phyloP scores from a whole-genome alignment of 2,113 vertebrate genomes.

The Lethenteron reissneri region DNA sequence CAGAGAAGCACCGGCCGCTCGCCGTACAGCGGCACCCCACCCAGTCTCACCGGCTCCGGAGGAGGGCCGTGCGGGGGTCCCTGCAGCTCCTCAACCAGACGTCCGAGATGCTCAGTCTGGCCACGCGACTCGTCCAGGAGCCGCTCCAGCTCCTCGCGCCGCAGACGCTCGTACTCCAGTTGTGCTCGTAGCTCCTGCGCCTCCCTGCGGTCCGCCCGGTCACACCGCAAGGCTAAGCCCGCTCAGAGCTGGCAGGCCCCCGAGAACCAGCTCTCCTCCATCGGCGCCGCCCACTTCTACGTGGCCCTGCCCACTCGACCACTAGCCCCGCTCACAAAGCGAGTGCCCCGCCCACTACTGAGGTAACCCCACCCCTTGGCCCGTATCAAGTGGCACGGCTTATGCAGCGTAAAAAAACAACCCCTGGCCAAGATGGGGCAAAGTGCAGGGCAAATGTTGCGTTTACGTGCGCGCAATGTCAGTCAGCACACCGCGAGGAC shows the following conservation, averaged over 20 bases:
- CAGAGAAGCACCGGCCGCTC: too few species aligned
- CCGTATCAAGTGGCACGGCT: too few species aligned
- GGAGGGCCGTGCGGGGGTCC: too few species aligned
- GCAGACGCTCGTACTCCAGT: conserved; percentile 28
- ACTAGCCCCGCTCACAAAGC: not conserved
- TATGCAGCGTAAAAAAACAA: too few species aligned
- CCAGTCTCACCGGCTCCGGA: too few species aligned
- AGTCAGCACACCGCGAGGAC: too few species aligned
- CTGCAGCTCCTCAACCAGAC: conserved; percentile 13
- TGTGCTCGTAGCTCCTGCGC: conserved; percentile 26
- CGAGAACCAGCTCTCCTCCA: too few species aligned
- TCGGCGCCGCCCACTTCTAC: too few species aligned
- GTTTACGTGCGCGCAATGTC: too few species aligned
- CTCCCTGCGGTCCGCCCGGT: conserved; percentile 14
- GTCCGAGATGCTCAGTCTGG: conserved; percentile 21
- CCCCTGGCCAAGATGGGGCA: too few species aligned
- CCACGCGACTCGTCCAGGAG: conserved; percentile 28
- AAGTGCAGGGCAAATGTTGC: too few species aligned
- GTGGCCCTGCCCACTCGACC: not conserved
- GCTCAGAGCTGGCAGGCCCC: not conserved
- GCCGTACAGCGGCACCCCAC: too few species aligned
- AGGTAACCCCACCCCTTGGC: not conserved
- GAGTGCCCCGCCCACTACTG: not conserved
- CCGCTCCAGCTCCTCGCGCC: conserved; percentile 34
- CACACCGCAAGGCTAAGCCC: not conserved